Evolutionary conservation across 2,888 invertebrate genomes (phyloP), one percentile per base, ranked within the genome.

Genomic region (Leptarthrus brevirostris): DNA sequence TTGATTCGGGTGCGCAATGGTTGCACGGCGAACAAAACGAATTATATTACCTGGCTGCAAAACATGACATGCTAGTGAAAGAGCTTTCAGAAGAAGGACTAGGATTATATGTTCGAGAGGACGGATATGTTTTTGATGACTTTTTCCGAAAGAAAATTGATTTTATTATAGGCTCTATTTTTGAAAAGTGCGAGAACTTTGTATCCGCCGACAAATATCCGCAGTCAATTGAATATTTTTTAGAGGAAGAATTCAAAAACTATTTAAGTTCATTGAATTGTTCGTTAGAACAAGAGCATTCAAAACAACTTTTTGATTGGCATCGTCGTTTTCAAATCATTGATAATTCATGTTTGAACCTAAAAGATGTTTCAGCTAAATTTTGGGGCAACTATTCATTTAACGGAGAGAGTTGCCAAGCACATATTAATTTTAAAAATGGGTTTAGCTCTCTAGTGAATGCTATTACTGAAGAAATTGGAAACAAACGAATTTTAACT

Each of bases 281-380:
- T 72, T 58, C 80, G 1, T 74, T 81, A 1, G 81, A 82, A 12
- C 77, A 80, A 12, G 79, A 78, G 74, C 78, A 79, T 40, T 83
- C 86, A 61, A 85, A 86, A 77, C 87, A 89, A 75, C 79, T 90
- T 30, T 88, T 87, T 75, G 87, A 90, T 79, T 91, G 91, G 90
- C 87, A 88, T 78, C 79, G 87, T 53, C 86, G 87, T 72, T 90
- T 89, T 82, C 87, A 89, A 78, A 80, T 86, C 10, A 88, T 90
- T 54, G 91, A 91, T 79, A 91, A 91, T 83, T 87, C 89, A 6
- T 90, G 90, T 78, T 78, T 81, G 12, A 82, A 82, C 72, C 81
- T 91, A 56, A 82, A 87, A 36, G 82, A 86, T 30, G 79, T 91
- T 40, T 90, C 90, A 1, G 87, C 88, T 0, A 87, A 86, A 79